Percentiles rank a stretch among this genome's conserved stretches.
phyloP scores from a whole-genome alignment of 2,797 vertebrate genomes.

The Gorsachius magnificus region DNA sequence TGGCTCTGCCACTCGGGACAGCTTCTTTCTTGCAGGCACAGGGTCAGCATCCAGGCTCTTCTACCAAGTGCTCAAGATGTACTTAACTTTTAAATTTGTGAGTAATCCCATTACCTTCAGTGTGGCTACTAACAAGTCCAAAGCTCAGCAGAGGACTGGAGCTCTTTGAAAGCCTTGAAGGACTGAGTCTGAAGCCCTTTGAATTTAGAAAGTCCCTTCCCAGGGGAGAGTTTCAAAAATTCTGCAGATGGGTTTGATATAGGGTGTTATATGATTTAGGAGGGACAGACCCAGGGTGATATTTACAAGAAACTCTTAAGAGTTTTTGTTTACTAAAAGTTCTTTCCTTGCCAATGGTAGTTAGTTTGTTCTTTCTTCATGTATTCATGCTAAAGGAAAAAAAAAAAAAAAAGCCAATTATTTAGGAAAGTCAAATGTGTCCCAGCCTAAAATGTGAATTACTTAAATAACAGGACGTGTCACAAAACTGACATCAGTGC shows the following conservation, averaged over 20 bases:
- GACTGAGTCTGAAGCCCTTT: not conserved
- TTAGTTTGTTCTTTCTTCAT: constrained; percentile 22
- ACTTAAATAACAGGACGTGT: constrained; percentile 47
- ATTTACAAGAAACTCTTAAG: not conserved
- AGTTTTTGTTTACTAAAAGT: constrained; percentile 8
- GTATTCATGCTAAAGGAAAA: not conserved
- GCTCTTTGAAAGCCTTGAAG: not conserved
- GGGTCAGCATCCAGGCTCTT: not conserved
- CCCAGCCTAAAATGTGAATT: constrained; percentile 35
- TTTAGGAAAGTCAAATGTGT: constrained; percentile 32
- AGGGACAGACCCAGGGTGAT: not conserved
- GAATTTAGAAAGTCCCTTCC: not conserved
- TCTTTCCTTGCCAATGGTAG: not conserved
- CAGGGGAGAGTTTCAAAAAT: not conserved
- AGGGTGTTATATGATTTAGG: not conserved
- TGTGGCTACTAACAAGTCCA: not conserved
- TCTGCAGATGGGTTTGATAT: not conserved
- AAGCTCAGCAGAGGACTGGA: not conserved
- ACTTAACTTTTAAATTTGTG: not conserved
- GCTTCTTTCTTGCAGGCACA: not conserved
- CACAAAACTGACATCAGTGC: constrained; percentile 61
- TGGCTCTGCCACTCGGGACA: not conserved
- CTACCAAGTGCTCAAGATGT: not conserved
- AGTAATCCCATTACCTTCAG: not conserved
- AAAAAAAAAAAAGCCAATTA: not conserved